These are phyloP conservation scores for Lepas anatifera DNA, from an alignment of 2,888 invertebrate genomes.

Conservation along the genomic window DNA sequence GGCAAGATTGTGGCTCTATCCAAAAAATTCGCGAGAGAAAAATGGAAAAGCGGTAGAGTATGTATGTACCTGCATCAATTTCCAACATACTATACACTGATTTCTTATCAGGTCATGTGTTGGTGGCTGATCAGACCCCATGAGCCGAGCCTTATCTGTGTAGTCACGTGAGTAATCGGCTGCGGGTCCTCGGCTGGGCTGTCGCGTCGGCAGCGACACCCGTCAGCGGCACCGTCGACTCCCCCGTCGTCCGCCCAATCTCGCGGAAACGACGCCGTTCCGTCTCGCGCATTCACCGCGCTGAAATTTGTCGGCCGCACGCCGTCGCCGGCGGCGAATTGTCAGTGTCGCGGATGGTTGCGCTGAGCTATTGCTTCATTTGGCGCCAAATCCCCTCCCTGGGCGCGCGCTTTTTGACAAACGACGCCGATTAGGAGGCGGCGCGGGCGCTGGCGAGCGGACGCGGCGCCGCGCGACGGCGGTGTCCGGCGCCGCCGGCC, in stretches of 20 bases:
- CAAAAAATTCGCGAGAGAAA: too few relatives aligned
- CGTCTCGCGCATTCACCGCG: conserved; percentile 1
- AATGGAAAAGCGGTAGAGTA: too few relatives aligned
- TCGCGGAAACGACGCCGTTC: conserved; percentile 2
- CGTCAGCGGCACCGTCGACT: conserved; percentile 5
- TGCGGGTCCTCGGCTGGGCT: too few relatives aligned
- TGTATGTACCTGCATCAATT: too few relatives aligned
- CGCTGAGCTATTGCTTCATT: conserved; percentile 12
- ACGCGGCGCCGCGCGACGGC: background rate
- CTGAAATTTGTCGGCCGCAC: conserved; percentile 9
- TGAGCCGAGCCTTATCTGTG: too few relatives aligned
- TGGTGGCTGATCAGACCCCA: too few relatives aligned
- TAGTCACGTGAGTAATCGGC: too few relatives aligned
- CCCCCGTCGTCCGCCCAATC: conserved; percentile 5
- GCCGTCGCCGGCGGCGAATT: too few relatives aligned
- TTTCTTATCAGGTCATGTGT: too few relatives aligned
- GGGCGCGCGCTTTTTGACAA: conserved; percentile 12
- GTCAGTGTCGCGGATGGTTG: conserved; percentile 6
- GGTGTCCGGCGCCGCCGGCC: conserved; percentile 6
- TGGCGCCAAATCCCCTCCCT: conserved; percentile 9
- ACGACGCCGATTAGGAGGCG: background rate
- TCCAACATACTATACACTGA: too few relatives aligned
- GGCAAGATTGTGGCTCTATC: too few relatives aligned
- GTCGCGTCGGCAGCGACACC: too few relatives aligned
- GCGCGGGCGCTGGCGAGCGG: background rate